Evolutionary conservation across 2,888 invertebrate species (phyloP), one percentile per base, ranked within the genome.

Genomic region (Watsonalla cultraria): DNA sequence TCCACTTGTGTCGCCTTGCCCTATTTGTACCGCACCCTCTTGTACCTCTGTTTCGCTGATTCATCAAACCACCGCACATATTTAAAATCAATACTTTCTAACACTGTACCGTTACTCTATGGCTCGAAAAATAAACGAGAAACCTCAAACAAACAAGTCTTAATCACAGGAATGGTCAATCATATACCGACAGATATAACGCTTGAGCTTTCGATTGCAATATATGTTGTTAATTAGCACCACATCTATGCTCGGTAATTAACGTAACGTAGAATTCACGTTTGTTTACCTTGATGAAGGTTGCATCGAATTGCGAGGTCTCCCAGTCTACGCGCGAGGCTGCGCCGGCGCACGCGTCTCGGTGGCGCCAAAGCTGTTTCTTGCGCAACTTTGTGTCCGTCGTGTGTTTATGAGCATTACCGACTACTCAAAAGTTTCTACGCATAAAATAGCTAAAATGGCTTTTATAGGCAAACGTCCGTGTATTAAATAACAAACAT

Each of bases 331-430:
- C 82, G 86, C 84, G 86, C 70, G 86, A 84, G 87, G 80, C 86
- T 88, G 87, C 84, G 84, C 86, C 77, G 72, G 89, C 88, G 81
- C 86, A 89, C 86, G 89, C 90, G 90, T 90, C 90, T 90, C 86
- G 75, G 74, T 82, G 90, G 89, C 90, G 88, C 89, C 89, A 83
- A 74, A 70, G 68, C 72, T 71, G 66, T 66, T 71, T 68, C 77
- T 89, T 90, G 80, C 85, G 85, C 84, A 90, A 90, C 82, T 66
- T 77, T 74, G 74, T 78, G 74, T 70, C 66, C 71, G 64, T 70
- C 68, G 68, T 66, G 72, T 70, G 76, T 81, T 83, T 80, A 85
- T 82, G 78, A 79, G 69, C 64, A 63, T 68, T 62, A 69, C 70
- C 70, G 70, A 80, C 37, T 42, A 42, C 11, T 80, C 80, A 69